Conservation (phyloP, 2,113 vertebrate genomes). For the Tragelaphus imberbis region DNA sequence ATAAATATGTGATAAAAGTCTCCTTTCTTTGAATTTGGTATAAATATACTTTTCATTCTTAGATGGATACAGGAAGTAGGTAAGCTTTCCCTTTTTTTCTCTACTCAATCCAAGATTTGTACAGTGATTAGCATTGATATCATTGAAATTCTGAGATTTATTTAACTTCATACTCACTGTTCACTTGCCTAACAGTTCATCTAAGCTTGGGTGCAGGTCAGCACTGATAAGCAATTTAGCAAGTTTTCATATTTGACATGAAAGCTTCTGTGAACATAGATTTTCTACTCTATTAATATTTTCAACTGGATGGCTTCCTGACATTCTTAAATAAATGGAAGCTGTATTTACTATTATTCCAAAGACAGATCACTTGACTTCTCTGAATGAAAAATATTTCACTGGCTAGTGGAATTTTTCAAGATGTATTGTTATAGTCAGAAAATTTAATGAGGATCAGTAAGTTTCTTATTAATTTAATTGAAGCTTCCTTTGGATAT, state of each 20-base stretch:
- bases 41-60: neutral
- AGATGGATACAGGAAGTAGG: neutral
- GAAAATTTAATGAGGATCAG: neutral
- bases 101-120: neutral
- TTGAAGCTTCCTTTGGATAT: neutral
- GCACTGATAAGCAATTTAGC: constrained; percentile 61
- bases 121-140: neutral
- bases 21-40: neutral
- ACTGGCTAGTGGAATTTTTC: neutral
- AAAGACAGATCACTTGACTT: constrained; percentile 49
- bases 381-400: constrained; percentile 17
- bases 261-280: constrained; percentile 63
- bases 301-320: constrained; percentile 60
- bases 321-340: constrained; percentile 69
- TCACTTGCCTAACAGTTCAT: constrained; percentile 56
- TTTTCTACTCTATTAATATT: constrained; percentile 68
- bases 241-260: constrained; percentile 34
- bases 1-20: neutral
- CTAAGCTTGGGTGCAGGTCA: constrained; percentile 45
- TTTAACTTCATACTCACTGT: neutral
- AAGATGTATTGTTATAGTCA: neutral
- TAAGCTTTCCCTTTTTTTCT: neutral
- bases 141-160: constrained; percentile 2
- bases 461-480: neutral
- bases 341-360: constrained; percentile 66